A percentile compares a stretch with the other conserved stretches of the same genome.
These are phyloP conservation scores for Centroberyx gerrardi DNA, from an alignment of 2,797 vertebrate species.

Conservation along the genomic window DNA sequence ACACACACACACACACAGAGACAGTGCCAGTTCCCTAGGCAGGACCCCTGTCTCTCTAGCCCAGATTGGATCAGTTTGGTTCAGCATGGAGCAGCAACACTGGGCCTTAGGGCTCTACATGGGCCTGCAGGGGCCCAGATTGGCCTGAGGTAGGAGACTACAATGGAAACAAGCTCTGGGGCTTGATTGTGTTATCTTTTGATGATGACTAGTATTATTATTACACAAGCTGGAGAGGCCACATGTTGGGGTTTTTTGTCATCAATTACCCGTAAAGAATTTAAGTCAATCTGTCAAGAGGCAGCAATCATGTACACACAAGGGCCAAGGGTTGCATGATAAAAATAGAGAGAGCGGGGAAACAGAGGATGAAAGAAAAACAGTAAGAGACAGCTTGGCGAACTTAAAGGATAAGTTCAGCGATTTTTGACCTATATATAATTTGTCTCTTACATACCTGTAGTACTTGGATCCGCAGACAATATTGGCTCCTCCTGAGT, in stretches of 20 bases:
- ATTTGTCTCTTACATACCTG: too few species aligned
- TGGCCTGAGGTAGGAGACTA: constrained; percentile 62
- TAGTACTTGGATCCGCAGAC: too few species aligned
- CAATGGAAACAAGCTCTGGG: constrained; percentile 69
- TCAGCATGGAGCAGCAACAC: constrained; percentile 77
- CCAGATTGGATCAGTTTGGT: constrained; percentile 80
- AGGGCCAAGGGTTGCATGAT: constrained; percentile 31
- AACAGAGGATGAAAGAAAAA: constrained; percentile 4
- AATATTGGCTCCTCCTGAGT: too few species aligned
- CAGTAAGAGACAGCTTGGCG: background rate
- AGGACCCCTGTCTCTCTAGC: constrained; percentile 81
- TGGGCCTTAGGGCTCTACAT: constrained; percentile 77
- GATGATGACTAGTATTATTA: constrained; percentile 69
- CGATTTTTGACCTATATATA: too few species aligned
- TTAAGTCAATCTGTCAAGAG: constrained; percentile 34
- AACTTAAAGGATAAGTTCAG: too few species aligned
- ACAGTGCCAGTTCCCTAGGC: constrained; percentile 86
- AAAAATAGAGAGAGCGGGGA: constrained; percentile 24
- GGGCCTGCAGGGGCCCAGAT: constrained; percentile 72
- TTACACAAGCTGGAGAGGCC: constrained; percentile 70
- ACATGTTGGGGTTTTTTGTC: constrained; percentile 65
- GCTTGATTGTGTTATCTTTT: constrained; percentile 64
- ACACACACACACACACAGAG: constrained; percentile 27
- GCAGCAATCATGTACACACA: constrained; percentile 1
- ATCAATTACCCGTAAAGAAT: constrained; percentile 32